Percentiles rank a stretch among this genome's conserved stretches.
Evolutionary conservation across 2,888 invertebrate genomes (phyloP).

Genomic region (Thecocarcelia acutangulata): DNA sequence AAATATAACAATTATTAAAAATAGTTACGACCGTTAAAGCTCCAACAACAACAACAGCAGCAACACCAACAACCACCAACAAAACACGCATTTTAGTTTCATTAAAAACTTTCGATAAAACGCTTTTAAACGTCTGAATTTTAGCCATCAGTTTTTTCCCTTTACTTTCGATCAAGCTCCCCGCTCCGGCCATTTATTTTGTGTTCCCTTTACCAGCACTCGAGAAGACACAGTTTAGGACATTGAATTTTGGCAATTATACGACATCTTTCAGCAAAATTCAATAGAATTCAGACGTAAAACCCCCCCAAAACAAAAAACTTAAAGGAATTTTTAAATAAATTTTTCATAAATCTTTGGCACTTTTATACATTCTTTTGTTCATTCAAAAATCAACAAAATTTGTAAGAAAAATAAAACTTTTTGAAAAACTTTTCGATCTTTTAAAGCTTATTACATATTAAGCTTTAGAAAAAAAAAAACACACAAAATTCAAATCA

Average conservation of each 20-base stretch:
- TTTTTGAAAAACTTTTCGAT: constrained; percentile 52
- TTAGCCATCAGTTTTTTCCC: constrained; percentile 53
- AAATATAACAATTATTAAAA: constrained; percentile 52
- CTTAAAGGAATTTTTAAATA: constrained; percentile 12
- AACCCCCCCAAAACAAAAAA: constrained; percentile 10
- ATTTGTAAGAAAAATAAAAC: constrained; percentile 3
- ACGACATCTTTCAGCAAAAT: constrained; percentile 67
- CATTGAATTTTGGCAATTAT: constrained; percentile 70
- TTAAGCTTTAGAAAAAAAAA: constrained; percentile 26
- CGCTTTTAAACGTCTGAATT: constrained; percentile 56
- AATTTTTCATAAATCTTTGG: constrained; percentile 72
- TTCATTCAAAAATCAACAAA: constrained; percentile 35
- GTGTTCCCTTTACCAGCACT: constrained; percentile 52
- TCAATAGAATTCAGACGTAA: constrained; percentile 78
- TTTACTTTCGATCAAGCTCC: constrained; percentile 46
- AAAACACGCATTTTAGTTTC: constrained; percentile 58
- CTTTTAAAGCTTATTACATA: constrained; percentile 16
- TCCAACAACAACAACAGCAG: constrained; percentile 30
- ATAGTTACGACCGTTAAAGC: constrained; percentile 58
- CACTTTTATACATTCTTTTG: constrained; percentile 56
- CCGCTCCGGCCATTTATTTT: constrained; percentile 69
- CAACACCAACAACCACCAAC: constrained; percentile 43
- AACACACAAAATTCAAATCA: constrained; percentile 40
- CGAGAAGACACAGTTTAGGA: constrained; percentile 56
- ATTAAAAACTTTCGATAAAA: constrained; percentile 44